Percentiles rank a stretch among this genome's conserved stretches.
Conservation (phyloP, 2,113 vertebrate genomes). For the Syrrhaptes paradoxus region DNA sequence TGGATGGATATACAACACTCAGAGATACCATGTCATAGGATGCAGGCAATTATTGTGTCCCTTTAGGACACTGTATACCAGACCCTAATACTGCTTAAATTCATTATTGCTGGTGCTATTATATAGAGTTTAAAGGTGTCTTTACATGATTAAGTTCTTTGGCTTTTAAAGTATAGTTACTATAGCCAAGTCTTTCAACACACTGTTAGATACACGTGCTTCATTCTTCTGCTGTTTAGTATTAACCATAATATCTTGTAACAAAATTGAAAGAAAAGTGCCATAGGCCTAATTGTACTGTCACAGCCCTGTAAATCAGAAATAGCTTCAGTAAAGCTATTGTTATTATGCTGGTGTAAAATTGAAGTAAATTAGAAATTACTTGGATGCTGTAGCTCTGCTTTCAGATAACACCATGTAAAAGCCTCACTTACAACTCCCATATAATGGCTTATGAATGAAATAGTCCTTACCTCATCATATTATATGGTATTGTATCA, state of each 20-base stretch:
- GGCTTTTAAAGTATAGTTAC: constrained; percentile 31
- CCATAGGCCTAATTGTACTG: constrained; percentile 66
- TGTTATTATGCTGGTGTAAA: constrained; percentile 51
- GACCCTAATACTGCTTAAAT: not conserved
- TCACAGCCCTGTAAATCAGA: constrained; percentile 65
- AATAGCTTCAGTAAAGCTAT: constrained; percentile 41
- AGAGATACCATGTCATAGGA: not conserved
- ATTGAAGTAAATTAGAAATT: constrained; percentile 54
- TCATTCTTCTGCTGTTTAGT: constrained; percentile 43
- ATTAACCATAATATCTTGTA: constrained; percentile 57
- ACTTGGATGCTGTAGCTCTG: constrained; percentile 19
- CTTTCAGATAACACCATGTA: not conserved
- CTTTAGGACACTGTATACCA: not conserved
- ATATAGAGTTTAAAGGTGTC: constrained; percentile 10
- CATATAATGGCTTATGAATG: not conserved
- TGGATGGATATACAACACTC: not conserved
- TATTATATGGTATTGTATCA: not conserved
- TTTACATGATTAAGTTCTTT: constrained; percentile 44
- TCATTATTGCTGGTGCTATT: not conserved
- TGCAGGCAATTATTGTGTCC: not conserved
- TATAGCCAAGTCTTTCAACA: constrained; percentile 17
- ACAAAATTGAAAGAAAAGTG: constrained; percentile 66
- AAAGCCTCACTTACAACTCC: constrained; percentile 1
- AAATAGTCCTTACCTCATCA: constrained; percentile 3
- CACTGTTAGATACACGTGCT: not conserved